Percentiles rank a stretch among this genome's conserved stretches.
Evolutionary conservation across 2,797 vertebrate genomes (phyloP).

Genomic region (Acanthiza pusilla): DNA sequence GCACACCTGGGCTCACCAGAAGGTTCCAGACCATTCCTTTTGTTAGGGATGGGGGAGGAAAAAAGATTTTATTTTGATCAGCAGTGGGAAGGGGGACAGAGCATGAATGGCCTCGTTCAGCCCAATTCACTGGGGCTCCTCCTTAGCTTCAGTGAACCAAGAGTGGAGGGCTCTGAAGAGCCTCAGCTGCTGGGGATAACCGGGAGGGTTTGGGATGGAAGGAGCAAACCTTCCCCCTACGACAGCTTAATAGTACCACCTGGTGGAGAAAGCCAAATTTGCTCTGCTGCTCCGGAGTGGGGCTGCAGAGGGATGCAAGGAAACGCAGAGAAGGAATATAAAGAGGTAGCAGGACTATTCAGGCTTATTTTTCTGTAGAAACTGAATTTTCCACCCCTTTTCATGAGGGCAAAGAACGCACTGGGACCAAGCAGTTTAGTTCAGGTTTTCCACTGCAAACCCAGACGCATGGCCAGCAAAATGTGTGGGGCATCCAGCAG

Average conservation of each 20-base stretch:
- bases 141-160: not conserved
- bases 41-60: fast-evolving
- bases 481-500: not conserved
- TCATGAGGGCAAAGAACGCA: not conserved
- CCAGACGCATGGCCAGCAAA: fast-evolving
- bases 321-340: fast-evolving
- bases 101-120: not conserved
- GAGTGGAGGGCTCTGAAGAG: not conserved
- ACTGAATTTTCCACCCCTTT: not conserved
- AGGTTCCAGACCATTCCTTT: not conserved
- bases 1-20: not conserved
- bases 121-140: not conserved
- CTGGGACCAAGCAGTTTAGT: not conserved
- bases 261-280: constrained; percentile 23
- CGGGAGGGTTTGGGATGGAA: not conserved
- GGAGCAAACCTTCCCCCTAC: not conserved
- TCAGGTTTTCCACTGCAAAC: not conserved
- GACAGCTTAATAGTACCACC: constrained; percentile 43
- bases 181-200: not conserved
- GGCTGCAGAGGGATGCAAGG: not conserved
- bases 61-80: not conserved
- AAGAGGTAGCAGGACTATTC: not conserved
- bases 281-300: not conserved
- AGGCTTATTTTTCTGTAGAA: not conserved
- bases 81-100: not conserved